Base-by-base conservation (phyloP, 2,113 vertebrate genomes). In the Xiphophorus hellerii region DNA sequence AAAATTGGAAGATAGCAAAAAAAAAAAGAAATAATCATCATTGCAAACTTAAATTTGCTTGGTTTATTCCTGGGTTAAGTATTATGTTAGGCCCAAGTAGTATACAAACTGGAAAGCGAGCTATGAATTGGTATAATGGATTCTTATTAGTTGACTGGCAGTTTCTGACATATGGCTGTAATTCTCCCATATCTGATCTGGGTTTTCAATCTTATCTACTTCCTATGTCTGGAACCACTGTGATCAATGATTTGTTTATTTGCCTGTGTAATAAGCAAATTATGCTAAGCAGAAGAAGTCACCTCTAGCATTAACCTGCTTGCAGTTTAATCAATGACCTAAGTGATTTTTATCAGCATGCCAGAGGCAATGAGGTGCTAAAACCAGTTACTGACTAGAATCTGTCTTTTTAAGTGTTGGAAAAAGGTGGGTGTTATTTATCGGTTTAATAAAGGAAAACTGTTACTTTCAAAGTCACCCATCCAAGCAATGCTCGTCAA, bases 161-260 rank as follows among this genome's bases (percentile, higher is more conserved):
- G 74, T 79, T 79, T 83, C 4, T 9, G 64, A 62, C 68, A 74
- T 76, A 48, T 37, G 39, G 31, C 12, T 83, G 74, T 80, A 73
- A 65, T 65, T 73, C 86, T 78, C 74, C 28, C 87, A 66, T 81
- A 85, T 64, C 64, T 81, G 74, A 84, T 85, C 69, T 51, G 35
- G 20, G 71, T 81, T 81, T 84, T 76, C 73, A 72, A 66, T 88
- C 73, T 87, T 81, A 91, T 90, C 84, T 89, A 72, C 69, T 82
- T 84, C 73, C 74, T 81, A 27, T 76, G 81, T 85, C 82, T 79
- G 73, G 73, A 65, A 80, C 71, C 71, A 71, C 67, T 63, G 74
- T 92, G 89, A 94, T 93, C 90, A 90, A 93, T 93, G 89, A 74
- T 88, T 89, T 91, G 87, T 92, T 93, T 90, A 91, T 93, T 92